A percentile compares a stretch with the other conserved stretches of the same genome.
These are phyloP conservation scores for Capromys pilorides DNA, from an alignment of 2,797 vertebrate genomes.

Conservation along the genomic window DNA sequence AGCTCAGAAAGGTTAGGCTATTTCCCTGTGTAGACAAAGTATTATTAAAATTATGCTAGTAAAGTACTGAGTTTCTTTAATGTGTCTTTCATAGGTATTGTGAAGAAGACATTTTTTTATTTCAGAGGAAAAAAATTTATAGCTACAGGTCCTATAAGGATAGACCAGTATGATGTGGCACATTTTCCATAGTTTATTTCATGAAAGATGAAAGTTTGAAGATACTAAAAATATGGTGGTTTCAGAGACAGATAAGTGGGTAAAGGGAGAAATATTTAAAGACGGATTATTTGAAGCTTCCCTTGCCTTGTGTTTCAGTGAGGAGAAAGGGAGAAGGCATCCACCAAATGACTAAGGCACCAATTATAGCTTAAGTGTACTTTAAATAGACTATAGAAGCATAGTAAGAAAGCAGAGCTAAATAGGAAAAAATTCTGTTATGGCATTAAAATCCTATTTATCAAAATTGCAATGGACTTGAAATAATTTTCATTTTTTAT, in stretches of 20 bases:
- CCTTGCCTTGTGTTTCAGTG: conserved; percentile 56
- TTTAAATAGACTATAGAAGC: conserved; percentile 59
- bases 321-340: conserved; percentile 43
- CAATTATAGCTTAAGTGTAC: conserved; percentile 21
- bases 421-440: conserved; percentile 47
- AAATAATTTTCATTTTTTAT: conserved; percentile 37
- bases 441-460: conserved; percentile 13
- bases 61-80: conserved; percentile 13
- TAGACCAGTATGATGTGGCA: conserved; percentile 54
- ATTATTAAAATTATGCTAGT: conserved; percentile 25
- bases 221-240: conserved; percentile 66
- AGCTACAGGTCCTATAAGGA: conserved; percentile 20
- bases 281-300: conserved; percentile 71
- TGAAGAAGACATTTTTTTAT: not conserved
- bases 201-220: conserved; percentile 69
- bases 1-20: not conserved
- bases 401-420: conserved; percentile 38
- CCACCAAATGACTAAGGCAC: conserved; percentile 54
- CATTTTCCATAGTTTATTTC: conserved; percentile 62
- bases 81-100: not conserved
- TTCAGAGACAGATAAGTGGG: conserved; percentile 70
- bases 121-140: not conserved
- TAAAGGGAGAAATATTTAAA: conserved; percentile 75
- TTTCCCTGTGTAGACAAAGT: not conserved
- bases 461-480: conserved; percentile 49